phyloP scores from a whole-genome alignment of 2,113 vertebrate genomes.

The Calidris pugnax region DNA sequence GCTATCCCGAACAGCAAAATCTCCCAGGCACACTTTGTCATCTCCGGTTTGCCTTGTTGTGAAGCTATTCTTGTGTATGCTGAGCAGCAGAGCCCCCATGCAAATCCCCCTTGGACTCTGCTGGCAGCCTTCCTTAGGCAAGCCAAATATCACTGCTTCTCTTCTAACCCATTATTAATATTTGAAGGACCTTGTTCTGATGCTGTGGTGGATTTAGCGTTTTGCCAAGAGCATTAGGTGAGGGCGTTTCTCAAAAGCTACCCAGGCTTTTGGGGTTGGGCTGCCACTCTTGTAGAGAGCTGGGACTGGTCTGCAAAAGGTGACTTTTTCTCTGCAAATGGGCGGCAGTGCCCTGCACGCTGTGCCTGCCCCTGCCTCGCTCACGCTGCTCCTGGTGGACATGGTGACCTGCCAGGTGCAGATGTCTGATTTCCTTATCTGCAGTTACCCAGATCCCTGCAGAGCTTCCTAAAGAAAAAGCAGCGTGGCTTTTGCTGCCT shows the following conservation, averaged over 20 bases:
- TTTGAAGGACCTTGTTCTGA: background rate
- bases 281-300: background rate
- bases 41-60: background rate
- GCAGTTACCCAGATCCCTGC: background rate
- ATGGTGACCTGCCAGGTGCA: background rate
- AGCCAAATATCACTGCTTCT: background rate
- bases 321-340: background rate
- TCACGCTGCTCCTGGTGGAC: background rate
- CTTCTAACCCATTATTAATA: constrained; percentile 6
- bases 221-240: background rate
- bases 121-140: background rate
- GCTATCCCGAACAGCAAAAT: background rate
- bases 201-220: background rate
- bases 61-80: background rate
- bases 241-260: background rate
- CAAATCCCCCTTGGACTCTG: background rate
- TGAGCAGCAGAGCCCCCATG: background rate
- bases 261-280: background rate
- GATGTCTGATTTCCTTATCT: constrained; percentile 10
- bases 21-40: constrained; percentile 11
- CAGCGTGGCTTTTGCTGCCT: background rate
- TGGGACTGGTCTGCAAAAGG: fast-evolving
- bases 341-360: fast-evolving
- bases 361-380: fast-evolving
- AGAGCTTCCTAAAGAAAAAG: background rate